Conservation (phyloP, 64 coral and sea anemone species). For the Montipora cactus region DNA sequence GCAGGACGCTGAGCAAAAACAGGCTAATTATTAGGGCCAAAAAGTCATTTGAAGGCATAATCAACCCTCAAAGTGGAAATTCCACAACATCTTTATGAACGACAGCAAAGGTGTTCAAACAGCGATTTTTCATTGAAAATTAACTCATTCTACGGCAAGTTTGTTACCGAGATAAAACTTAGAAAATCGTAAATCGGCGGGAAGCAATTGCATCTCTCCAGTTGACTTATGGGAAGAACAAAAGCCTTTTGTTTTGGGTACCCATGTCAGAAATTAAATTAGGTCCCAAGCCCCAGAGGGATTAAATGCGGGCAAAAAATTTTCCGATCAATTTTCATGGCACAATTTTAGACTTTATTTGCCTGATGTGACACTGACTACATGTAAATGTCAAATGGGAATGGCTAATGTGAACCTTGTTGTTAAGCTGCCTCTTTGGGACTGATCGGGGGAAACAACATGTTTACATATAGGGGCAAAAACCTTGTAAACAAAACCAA, state of each 20-base stretch:
- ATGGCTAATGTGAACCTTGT: not conserved
- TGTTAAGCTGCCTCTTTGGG: conserved; percentile 59
- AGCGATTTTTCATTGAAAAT: conserved; percentile 47
- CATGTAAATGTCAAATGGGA: not conserved
- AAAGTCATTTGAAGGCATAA: conserved; percentile 11
- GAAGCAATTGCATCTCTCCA: conserved; percentile 44
- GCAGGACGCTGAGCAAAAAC: not conserved
- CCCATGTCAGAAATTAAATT: not conserved
- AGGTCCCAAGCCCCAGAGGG: conserved; percentile 12
- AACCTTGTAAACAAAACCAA: conserved; percentile 25
- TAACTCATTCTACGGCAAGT: not conserved
- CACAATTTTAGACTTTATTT: not conserved
- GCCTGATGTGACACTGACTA: not conserved
- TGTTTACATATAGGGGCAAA: conserved; percentile 60
- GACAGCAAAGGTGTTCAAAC: conserved; percentile 41
- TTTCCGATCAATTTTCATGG: conserved; percentile 5
- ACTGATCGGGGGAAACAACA: conserved; percentile 64
- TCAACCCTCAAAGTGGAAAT: conserved; percentile 10
- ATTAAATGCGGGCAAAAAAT: conserved; percentile 20
- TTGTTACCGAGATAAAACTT: conserved; percentile 41
- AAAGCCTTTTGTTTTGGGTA: conserved; percentile 33
- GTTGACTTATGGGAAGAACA: conserved; percentile 45
- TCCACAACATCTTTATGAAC: not conserved
- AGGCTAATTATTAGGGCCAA: not conserved
- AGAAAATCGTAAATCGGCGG: conserved; percentile 37